phyloP scores from a whole-genome alignment of 2,888 invertebrate genomes.

The Eudemis profundana region DNA sequence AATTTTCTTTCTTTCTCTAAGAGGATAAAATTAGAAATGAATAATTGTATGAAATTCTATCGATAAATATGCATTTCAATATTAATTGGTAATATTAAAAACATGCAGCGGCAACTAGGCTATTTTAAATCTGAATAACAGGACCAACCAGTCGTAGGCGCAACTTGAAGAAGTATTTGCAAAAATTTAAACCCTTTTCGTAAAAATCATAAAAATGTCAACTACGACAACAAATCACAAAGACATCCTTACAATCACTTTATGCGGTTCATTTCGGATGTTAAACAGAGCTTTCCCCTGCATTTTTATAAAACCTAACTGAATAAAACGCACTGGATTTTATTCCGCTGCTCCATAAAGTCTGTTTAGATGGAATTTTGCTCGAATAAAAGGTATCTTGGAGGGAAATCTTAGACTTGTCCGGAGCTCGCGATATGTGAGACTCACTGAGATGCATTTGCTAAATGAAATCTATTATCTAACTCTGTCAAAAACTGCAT shows the following conservation, averaged over 20 bases:
- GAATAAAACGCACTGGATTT: conserved; percentile 14
- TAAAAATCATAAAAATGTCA: too few species aligned
- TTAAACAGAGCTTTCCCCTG: conserved; percentile 15
- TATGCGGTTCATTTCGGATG: conserved; percentile 1
- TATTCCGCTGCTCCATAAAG: conserved; percentile 11
- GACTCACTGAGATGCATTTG: conserved; percentile 29
- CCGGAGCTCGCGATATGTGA: conserved; percentile 8
- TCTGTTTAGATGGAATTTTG: conserved; percentile 1
- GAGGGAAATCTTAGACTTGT: conserved; percentile 19
- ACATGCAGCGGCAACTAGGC: too few species aligned
- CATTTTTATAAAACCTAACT: conserved; percentile 8
- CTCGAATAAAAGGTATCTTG: conserved; percentile 14
- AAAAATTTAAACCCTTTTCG: too few species aligned
- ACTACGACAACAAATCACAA: too few species aligned
- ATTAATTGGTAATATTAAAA: too few species aligned
- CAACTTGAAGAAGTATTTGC: too few species aligned
- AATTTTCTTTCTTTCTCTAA: too few species aligned
- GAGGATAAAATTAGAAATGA: too few species aligned
- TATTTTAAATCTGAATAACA: too few species aligned
- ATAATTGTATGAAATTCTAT: too few species aligned
- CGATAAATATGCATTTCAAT: too few species aligned
- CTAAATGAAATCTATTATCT: conserved; percentile 18
- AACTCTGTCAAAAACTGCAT: background rate
- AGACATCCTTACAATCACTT: background rate
- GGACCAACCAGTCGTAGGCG: too few species aligned